These are phyloP conservation scores for Mizuhopecten yessoensis DNA, from an alignment of 1,140 invertebrate genomes.

Conservation along the genomic window DNA sequence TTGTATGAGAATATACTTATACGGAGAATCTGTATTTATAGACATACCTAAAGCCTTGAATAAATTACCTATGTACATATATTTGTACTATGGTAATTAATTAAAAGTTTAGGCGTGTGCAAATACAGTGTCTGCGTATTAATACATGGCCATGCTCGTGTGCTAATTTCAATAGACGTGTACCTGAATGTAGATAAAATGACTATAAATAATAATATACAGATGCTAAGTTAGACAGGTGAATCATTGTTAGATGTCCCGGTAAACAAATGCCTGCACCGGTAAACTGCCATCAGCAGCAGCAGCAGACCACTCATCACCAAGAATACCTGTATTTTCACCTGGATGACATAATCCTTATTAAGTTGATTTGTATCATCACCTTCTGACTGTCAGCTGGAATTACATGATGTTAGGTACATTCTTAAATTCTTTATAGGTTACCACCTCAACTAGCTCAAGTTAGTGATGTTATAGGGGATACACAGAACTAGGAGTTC, in stretches of 20 bases:
- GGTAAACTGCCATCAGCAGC: background rate
- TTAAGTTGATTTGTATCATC: background rate
- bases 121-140: background rate
- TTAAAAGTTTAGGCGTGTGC: background rate
- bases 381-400: background rate
- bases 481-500: too few species aligned
- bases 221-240: background rate
- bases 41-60: too few species aligned
- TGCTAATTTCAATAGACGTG: too few species aligned
- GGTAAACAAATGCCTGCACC: background rate
- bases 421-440: background rate
- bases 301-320: background rate
- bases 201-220: too few species aligned
- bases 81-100: background rate
- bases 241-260: background rate
- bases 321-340: background rate
- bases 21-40: background rate
- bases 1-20: too few species aligned
- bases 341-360: background rate
- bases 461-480: background rate
- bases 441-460: background rate
- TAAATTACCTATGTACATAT: background rate
- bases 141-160: background rate
- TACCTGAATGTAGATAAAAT: too few species aligned
- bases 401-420: background rate